Conservation (phyloP, 1,140 invertebrate genomes). For the Zaprionus ghesquierei region DNA sequence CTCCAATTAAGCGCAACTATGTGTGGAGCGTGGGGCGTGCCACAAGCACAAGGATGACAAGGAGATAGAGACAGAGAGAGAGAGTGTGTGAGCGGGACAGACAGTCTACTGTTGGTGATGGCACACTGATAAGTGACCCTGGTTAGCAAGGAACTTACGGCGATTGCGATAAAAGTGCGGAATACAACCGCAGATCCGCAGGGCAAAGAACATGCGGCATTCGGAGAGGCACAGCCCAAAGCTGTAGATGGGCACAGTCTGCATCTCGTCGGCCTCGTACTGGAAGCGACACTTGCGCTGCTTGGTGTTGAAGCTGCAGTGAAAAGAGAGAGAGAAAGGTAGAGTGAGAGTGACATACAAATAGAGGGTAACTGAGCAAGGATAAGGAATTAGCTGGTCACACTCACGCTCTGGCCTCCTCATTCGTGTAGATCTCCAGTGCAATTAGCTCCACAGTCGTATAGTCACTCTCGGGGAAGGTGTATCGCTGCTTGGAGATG, state of each 20-base stretch:
- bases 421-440: constrained; percentile 81
- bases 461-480: constrained; percentile 82
- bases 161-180: constrained; percentile 85
- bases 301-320: constrained; percentile 83
- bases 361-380: background rate
- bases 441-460: constrained; percentile 81
- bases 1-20: constrained; percentile 75
- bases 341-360: background rate
- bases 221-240: constrained; percentile 87
- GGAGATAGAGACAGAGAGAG: too few relatives aligned
- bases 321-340: background rate
- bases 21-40: constrained; percentile 29
- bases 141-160: constrained; percentile 53
- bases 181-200: constrained; percentile 86
- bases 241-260: constrained; percentile 86
- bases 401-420: constrained; percentile 74
- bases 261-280: constrained; percentile 85
- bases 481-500: constrained; percentile 84
- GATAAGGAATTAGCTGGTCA: too few relatives aligned
- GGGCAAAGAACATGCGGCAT: constrained; percentile 85
- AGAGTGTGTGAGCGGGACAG: background rate
- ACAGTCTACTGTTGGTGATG: constrained; percentile 52
- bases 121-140: constrained; percentile 6
- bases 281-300: constrained; percentile 87
- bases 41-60: background rate